Evolutionary conservation across 2,797 vertebrate species (phyloP), one percentile per base, ranked within the genome.

Genomic region (Hyperoplus immaculatus): DNA sequence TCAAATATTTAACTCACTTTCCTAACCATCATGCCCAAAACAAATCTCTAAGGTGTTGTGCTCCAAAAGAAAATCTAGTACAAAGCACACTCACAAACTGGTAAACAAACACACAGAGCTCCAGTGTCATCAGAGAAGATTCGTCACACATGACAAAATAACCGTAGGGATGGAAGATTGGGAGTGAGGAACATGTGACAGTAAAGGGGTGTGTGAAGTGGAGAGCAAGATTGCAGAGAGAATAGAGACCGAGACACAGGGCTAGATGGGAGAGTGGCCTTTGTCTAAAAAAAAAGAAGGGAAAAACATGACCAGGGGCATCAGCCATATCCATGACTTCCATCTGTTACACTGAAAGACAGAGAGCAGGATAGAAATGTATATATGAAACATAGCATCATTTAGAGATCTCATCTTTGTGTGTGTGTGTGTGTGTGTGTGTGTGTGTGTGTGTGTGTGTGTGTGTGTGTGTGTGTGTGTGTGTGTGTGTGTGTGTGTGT

Each of bases 131-230:
- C 77, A 58, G 41, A 72, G 71, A 9, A 1, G 77, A 88, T 86
- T 80, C 81, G 87, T 84, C 62, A 79, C 87, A 78, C 66, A 18
- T 63, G 57, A 63, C 50, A 74, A 78, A 73, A 75, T 63, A 56
- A 81, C 38, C 15, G 69, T 63, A 68, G 50, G 57, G 75, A 69
- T 65, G 47, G 39, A 61, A 70, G 68, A 82, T 76, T 46, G 45
- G 18, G 57, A 75, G 56, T 50, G 41, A 57, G 64, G 47, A 68
- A 41, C 54, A 75, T 45, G 51, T 50, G 50, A 54, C 21, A 78
- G n/a, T 53, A 68, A 46, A 46, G 39, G 38, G 49, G 49, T 50
- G 66, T 72, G 82, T 85, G 80, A 78, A 81, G 78, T 72, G 45
- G 62, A 81, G 72, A 77, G 75, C 62, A 79, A 79, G 51, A 67